phyloP scores from a whole-genome alignment of 2,113 vertebrate genomes.

The Aythya baeri region DNA sequence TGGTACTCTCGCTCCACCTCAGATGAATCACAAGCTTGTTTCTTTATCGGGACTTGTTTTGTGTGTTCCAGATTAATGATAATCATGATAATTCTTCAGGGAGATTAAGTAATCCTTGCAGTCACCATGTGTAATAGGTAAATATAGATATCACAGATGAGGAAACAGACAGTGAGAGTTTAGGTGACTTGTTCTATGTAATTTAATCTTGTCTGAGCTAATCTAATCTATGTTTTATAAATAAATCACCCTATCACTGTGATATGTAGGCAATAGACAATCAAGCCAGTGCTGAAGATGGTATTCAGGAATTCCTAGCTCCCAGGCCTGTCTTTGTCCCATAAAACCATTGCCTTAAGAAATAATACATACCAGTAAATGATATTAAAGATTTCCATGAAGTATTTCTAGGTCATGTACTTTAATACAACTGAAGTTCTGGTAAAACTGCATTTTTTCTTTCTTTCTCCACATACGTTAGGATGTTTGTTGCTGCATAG shows the following conservation, averaged over 20 bases:
- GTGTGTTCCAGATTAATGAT: constrained; percentile 61
- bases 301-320: constrained; percentile 26
- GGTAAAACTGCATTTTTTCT: not conserved
- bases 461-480: not conserved
- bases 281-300: not conserved
- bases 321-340: constrained; percentile 7
- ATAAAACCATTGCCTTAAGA: not conserved
- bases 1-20: constrained; percentile 24
- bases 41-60: constrained; percentile 43
- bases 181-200: constrained; percentile 63
- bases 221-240: constrained; percentile 68
- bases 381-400: not conserved
- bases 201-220: constrained; percentile 64
- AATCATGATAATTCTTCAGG: constrained; percentile 61
- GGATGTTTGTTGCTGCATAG: not conserved
- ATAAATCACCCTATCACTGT: constrained; percentile 55
- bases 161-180: constrained; percentile 56
- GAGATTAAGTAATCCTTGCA: constrained; percentile 63
- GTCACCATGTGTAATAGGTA: constrained; percentile 33
- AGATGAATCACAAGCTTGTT: constrained; percentile 33
- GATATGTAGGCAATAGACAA: constrained; percentile 39
- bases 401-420: not conserved
- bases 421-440: not conserved
- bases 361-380: not conserved
- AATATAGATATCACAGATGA: constrained; percentile 49